phyloP scores from a whole-genome alignment of 1,140 invertebrate genomes.

The Uloborus diversus region DNA sequence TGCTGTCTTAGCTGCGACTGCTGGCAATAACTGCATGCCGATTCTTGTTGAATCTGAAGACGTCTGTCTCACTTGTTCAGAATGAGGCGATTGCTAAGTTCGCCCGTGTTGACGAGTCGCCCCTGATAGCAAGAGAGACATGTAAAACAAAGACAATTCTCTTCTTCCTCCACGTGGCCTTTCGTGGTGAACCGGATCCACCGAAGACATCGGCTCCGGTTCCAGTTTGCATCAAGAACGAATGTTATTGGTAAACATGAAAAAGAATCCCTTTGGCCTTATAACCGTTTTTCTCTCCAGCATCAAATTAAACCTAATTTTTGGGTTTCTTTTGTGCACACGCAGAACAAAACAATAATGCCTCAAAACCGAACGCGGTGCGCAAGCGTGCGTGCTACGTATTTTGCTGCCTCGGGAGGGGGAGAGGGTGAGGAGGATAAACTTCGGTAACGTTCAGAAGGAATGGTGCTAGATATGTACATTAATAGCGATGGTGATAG shows the following conservation, averaged over 20 bases:
- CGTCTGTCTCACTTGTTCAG: background rate
- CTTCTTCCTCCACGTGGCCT: conserved; percentile 44
- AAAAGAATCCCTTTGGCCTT: conserved; percentile 49
- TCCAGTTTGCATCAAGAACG: conserved; percentile 2
- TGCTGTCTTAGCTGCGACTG: too few relatives aligned
- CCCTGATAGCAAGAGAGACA: background rate
- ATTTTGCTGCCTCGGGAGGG: conserved; percentile 12
- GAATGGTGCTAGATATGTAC: too few relatives aligned
- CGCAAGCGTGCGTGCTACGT: background rate
- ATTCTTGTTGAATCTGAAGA: background rate
- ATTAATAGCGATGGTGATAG: too few relatives aligned
- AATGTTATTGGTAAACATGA: background rate
- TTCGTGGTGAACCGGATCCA: conserved; percentile 17
- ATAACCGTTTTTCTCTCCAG: conserved; percentile 33
- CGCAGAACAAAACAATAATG: conserved; percentile 43
- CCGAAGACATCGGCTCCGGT: background rate
- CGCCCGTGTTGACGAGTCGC: background rate
- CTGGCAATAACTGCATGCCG: too few relatives aligned
- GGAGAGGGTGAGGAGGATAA: too few relatives aligned
- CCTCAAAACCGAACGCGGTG: background rate
- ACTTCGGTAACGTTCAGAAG: too few relatives aligned
- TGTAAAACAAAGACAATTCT: background rate
- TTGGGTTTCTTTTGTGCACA: conserved; percentile 5
- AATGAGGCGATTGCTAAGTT: background rate
- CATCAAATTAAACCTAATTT: conserved; percentile 37